A percentile compares a stretch with the other conserved stretches of the same genome.
Evolutionary conservation across 2,113 vertebrate genomes (phyloP).

Genomic region (Dolichallabes microphthalmus): DNA sequence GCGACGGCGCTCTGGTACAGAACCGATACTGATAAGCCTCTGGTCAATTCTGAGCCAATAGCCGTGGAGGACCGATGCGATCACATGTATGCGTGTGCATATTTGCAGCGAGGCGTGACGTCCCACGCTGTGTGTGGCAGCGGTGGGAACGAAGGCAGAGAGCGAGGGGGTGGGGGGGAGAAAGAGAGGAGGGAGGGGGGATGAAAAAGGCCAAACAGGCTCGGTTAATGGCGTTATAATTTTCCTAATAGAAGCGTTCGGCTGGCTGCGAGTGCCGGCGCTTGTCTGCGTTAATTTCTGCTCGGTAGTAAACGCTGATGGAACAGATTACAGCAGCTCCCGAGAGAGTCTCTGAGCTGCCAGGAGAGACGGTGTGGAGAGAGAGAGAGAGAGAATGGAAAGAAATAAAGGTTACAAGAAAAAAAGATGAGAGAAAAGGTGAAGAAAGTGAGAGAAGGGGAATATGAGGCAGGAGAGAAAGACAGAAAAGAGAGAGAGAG

Average conservation of each 20-base stretch:
- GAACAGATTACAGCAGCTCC: constrained; percentile 73
- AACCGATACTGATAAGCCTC: constrained; percentile 12
- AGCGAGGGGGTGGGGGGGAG: not conserved
- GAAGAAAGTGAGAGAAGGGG: not conserved
- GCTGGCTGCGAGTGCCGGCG: constrained; percentile 69
- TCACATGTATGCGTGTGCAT: constrained; percentile 2
- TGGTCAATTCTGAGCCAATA: not conserved
- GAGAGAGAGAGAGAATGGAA: not conserved
- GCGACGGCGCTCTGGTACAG: not conserved
- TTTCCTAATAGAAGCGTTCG: constrained; percentile 69
- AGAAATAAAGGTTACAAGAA: not conserved
- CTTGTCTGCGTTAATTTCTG: constrained; percentile 73
- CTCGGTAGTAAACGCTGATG: constrained; percentile 75
- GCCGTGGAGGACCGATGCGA: not conserved
- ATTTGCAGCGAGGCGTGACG: not conserved
- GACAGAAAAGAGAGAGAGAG: not conserved
- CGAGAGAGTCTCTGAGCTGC: constrained; percentile 58
- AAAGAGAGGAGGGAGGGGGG: not conserved
- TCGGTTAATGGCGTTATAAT: constrained; percentile 66
- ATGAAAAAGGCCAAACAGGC: constrained; percentile 62
- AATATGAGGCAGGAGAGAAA: not conserved
- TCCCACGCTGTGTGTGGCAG: constrained; percentile 15
- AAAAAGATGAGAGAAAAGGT: not conserved
- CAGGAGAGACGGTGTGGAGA: constrained; percentile 41
- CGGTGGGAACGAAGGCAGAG: constrained; percentile 8